These are phyloP conservation scores for Smittia sp. DNA, from an alignment of 2,888 invertebrate genomes.

Conservation along the genomic window DNA sequence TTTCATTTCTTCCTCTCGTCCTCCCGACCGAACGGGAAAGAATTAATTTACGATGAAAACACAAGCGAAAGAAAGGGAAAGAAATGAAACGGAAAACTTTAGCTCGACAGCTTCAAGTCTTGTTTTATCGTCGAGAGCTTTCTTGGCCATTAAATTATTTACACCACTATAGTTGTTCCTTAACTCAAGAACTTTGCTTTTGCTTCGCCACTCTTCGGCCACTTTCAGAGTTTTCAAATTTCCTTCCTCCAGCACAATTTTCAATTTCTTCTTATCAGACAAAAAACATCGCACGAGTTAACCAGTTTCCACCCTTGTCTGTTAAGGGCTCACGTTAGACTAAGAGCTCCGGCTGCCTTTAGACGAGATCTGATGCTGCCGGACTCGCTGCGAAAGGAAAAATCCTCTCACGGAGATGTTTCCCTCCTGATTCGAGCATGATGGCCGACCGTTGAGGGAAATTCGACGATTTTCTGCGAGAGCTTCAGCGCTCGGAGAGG, in stretches of 20 bases:
- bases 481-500: neutral
- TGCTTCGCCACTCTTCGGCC: neutral
- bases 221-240: neutral
- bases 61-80: slow-evolving; percentile 4
- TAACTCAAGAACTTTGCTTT: slow-evolving; percentile 19
- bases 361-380: slow-evolving; percentile 30
- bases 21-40: neutral
- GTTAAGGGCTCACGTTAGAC: slow-evolving; percentile 42
- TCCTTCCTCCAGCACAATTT: neutral
- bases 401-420: neutral
- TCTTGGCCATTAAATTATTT: slow-evolving; percentile 35
- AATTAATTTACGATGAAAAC: slow-evolving; percentile 17
- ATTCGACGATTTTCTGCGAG: slow-evolving; percentile 30
- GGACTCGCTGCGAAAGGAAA: neutral
- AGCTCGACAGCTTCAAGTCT: slow-evolving; percentile 25
- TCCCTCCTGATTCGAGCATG: neutral
- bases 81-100: slow-evolving; percentile 13
- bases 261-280: slow-evolving; percentile 23
- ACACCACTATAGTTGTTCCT: slow-evolving; percentile 10
- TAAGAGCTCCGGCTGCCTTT: slow-evolving; percentile 25
- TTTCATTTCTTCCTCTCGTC: neutral
- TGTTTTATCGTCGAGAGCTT: slow-evolving; percentile 18
- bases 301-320: slow-evolving; percentile 41
- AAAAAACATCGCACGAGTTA: slow-evolving; percentile 30
- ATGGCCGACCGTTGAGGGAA: slow-evolving; percentile 32